Conservation (phyloP, 2,113 vertebrate species). For the Cynoglossus semilaevis region DNA sequence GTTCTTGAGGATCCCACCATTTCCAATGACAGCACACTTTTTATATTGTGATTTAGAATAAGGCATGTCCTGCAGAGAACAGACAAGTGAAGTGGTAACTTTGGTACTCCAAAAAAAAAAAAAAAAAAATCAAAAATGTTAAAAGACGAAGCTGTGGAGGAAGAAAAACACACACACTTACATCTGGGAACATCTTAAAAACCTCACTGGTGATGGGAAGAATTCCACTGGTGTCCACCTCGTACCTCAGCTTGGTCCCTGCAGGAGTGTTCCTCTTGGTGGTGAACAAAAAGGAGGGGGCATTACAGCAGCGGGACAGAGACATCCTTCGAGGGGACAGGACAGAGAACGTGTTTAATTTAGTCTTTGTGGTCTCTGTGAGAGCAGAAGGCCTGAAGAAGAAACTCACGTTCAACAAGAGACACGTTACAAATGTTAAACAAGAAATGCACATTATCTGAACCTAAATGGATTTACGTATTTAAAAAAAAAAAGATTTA, state of each 20-base stretch:
- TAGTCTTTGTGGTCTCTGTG: neutral
- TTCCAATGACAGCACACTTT: slow-evolving; percentile 95
- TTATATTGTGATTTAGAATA: slow-evolving; percentile 95
- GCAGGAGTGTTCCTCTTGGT: slow-evolving; percentile 95
- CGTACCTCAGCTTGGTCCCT: slow-evolving; percentile 92
- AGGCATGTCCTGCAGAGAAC: slow-evolving; percentile 87
- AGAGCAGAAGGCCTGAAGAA: neutral
- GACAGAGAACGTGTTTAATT: slow-evolving; percentile 1
- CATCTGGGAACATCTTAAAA: slow-evolving; percentile 97
- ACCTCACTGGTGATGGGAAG: slow-evolving; percentile 89
- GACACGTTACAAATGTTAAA: too few relatives aligned
- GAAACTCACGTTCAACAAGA: too few relatives aligned
- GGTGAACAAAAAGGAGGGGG: slow-evolving; percentile 93
- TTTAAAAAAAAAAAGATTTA: too few relatives aligned
- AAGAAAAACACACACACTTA: slow-evolving; percentile 54
- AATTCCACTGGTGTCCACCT: slow-evolving; percentile 93
- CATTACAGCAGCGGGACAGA: slow-evolving; percentile 93
- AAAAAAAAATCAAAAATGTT: too few relatives aligned
- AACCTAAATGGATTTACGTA: too few relatives aligned
- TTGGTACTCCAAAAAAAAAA: slow-evolving; percentile 10
- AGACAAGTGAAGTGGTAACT: neutral
- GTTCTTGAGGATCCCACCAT: slow-evolving; percentile 95
- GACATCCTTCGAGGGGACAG: slow-evolving; percentile 78
- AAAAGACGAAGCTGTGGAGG: neutral
- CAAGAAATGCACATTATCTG: too few relatives aligned